phyloP scores from a whole-genome alignment of 2,888 invertebrate genomes.

The Dicroscelio sp. region DNA sequence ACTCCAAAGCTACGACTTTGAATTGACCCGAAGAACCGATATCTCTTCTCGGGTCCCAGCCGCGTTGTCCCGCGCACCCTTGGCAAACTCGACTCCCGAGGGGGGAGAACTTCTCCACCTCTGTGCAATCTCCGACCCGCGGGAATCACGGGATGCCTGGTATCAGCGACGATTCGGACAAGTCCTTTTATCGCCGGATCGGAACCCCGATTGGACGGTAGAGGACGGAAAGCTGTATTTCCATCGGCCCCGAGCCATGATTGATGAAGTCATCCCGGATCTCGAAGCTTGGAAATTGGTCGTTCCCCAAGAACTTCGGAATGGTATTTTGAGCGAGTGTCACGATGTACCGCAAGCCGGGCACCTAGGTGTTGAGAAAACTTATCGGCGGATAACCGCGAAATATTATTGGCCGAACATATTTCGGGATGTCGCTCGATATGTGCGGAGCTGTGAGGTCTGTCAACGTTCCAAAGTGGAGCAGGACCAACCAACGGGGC shows the following conservation, averaged over 20 bases:
- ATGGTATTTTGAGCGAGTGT: background rate
- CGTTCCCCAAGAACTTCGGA: background rate
- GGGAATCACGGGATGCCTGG: background rate
- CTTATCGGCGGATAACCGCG: background rate
- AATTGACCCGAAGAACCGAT: background rate
- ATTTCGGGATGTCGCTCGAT: background rate
- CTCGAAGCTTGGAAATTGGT: background rate
- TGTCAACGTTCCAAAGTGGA: constrained; percentile 18
- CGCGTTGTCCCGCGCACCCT: background rate
- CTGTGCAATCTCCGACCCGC: no score
- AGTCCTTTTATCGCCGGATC: background rate
- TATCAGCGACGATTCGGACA: background rate
- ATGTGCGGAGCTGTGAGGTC: background rate
- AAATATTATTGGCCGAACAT: constrained; percentile 46
- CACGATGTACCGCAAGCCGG: background rate
- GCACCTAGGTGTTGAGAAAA: constrained; percentile 1
- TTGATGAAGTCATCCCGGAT: background rate
- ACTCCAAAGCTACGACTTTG: constrained; percentile 9
- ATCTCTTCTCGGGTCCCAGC: background rate
- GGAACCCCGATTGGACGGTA: constrained; percentile 63
- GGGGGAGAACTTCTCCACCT: background rate
- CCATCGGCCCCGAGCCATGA: constrained; percentile 53
- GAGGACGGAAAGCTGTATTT: constrained; percentile 45
- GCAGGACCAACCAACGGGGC: background rate
- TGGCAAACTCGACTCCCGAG: no score